These are phyloP conservation scores for Phymastichus coffea DNA, from an alignment of 1,140 invertebrate genomes.

Conservation along the genomic window DNA sequence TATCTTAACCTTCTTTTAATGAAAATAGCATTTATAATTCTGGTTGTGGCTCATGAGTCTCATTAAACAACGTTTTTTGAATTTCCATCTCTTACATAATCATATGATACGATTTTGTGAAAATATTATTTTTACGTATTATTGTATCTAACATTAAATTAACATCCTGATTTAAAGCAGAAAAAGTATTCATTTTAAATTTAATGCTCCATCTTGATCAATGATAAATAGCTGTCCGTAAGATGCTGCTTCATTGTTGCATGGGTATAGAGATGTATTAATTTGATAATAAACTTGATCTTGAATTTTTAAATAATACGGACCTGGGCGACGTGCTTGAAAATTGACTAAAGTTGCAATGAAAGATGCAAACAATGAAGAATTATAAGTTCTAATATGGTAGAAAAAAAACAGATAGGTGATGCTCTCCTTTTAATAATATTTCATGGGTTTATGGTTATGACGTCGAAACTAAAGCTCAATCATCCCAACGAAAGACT, in stretches of 20 bases:
- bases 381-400: no score
- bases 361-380: background rate
- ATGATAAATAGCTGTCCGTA: conserved; percentile 26
- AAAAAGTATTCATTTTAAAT: background rate
- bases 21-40: no score
- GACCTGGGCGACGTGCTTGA: background rate
- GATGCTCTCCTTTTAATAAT: no score
- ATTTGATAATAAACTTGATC: conserved; percentile 27
- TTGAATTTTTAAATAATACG: conserved; percentile 27
- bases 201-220: conserved; percentile 12
- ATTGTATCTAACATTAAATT: no score
- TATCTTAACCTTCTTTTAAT: background rate
- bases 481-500: no score
- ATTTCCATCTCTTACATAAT: background rate
- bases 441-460: no score
- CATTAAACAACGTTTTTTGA: background rate
- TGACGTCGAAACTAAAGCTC: no score
- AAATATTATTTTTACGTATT: background rate
- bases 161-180: background rate
- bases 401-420: no score
- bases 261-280: conserved; percentile 20
- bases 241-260: conserved; percentile 10
- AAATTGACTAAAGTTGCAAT: background rate
- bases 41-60: background rate
- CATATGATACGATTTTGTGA: no score